These are phyloP conservation scores for Orientallactaga bullata DNA, from an alignment of 2,113 vertebrate genomes.

Conservation along the genomic window DNA sequence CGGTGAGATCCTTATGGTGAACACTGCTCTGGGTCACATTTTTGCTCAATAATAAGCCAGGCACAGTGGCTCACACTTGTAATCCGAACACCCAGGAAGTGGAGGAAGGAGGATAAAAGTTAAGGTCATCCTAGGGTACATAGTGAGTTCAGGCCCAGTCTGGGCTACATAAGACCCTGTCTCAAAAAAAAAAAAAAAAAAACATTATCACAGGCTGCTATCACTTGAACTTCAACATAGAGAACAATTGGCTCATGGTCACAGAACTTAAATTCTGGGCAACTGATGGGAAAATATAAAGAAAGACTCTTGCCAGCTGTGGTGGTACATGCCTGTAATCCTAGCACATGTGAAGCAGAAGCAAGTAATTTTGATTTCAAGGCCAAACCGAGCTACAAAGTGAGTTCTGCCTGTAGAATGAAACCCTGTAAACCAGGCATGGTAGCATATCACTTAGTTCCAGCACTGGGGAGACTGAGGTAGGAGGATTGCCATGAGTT, in stretches of 20 bases:
- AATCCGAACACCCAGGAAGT: not conserved
- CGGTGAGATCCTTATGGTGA: not conserved
- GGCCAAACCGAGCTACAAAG: not conserved
- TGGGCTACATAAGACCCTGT: not conserved
- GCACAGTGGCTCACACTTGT: no score
- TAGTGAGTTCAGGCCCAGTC: not conserved
- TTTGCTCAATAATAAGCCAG: not conserved
- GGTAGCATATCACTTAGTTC: no score
- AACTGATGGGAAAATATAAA: not conserved
- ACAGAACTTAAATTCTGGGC: conserved; percentile 1
- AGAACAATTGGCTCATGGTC: not conserved
- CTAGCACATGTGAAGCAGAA: not conserved
- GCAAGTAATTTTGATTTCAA: not conserved
- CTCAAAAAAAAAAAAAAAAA: not conserved
- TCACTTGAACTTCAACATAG: not conserved
- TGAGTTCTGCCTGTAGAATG: no score
- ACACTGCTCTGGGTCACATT: not conserved
- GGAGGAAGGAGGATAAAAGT: no score
- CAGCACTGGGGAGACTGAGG: no score
- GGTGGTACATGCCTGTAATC: not conserved
- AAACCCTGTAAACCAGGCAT: not conserved
- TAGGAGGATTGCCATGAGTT: no score
- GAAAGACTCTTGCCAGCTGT: not conserved
- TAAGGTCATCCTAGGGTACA: not conserved
- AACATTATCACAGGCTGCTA: not conserved